A percentile compares a stretch with the other conserved stretches of the same genome.
Conservation (phyloP, 1,140 invertebrate species). For the Hydropsyche tenuis region DNA sequence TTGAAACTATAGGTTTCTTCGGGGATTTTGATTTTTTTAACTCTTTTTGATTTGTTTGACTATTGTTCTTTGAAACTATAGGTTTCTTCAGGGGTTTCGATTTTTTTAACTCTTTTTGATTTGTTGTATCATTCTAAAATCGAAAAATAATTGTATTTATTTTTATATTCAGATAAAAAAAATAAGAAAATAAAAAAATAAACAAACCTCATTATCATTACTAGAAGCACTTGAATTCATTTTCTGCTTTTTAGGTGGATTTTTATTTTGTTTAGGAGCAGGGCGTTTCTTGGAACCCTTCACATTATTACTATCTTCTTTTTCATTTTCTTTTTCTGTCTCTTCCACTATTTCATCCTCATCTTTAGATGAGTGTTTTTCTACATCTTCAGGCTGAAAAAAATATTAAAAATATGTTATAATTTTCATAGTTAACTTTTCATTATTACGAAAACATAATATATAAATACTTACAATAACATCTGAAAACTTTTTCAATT, state of each 20-base stretch:
- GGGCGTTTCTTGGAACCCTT: constrained; percentile 55
- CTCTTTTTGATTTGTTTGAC: constrained; percentile 37
- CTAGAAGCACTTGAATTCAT: constrained; percentile 21
- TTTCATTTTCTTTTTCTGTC: constrained; percentile 53
- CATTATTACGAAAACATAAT: constrained; percentile 35
- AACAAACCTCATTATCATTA: constrained; percentile 4
- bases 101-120: no score
- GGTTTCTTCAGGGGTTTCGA: no score
- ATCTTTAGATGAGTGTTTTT: constrained; percentile 60
- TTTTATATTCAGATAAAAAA: no score
- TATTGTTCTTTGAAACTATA: constrained; percentile 32
- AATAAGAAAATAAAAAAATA: background rate
- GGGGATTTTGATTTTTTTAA: constrained; percentile 22
- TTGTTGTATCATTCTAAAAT: no score
- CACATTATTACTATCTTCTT: constrained; percentile 50
- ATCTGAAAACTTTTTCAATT: constrained; percentile 96
- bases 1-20: constrained; percentile 17
- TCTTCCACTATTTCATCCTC: constrained; percentile 53
- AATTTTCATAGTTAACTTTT: background rate
- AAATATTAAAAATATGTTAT: constrained; percentile 37
- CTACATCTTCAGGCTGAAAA: constrained; percentile 60
- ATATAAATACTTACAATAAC: constrained; percentile 67
- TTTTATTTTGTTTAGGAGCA: constrained; percentile 52
- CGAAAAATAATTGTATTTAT: no score
- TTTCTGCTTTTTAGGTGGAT: constrained; percentile 53